Conservation (phyloP, 2,888 invertebrate genomes). For the Scelioninae gen. 1 region DNA sequence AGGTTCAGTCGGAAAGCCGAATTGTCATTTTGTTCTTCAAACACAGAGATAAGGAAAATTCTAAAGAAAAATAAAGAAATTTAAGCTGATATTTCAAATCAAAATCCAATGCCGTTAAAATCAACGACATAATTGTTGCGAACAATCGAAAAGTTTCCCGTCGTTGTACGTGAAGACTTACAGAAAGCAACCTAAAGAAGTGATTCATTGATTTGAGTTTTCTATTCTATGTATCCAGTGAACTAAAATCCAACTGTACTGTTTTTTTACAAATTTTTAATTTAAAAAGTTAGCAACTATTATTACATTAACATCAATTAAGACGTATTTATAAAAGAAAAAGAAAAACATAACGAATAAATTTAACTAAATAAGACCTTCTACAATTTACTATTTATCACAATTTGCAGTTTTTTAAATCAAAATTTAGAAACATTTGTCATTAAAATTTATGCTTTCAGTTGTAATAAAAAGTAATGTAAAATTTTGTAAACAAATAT, state of each 20-base stretch:
- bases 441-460: too few relatives aligned
- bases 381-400: too few relatives aligned
- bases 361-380: too few relatives aligned
- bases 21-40: conserved; percentile 12
- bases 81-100: conserved; percentile 34
- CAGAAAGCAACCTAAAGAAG: conserved; percentile 20
- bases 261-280: conserved; percentile 11
- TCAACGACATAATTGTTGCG: conserved; percentile 44
- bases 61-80: conserved; percentile 28
- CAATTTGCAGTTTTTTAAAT: too few relatives aligned
- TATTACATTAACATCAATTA: not conserved
- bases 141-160: conserved; percentile 34
- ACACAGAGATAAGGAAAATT: conserved; percentile 13
- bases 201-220: conserved; percentile 35
- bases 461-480: too few relatives aligned
- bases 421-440: too few relatives aligned
- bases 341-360: too few relatives aligned
- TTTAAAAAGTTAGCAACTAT: conserved; percentile 2
- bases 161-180: conserved; percentile 30
- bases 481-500: not conserved
- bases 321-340: not conserved
- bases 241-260: conserved; percentile 17
- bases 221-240: not conserved
- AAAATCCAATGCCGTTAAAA: conserved; percentile 24
- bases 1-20: conserved; percentile 13